Evolutionary conservation across 2,888 invertebrate genomes (phyloP).

Genomic region (Argynnis bischoffii): DNA sequence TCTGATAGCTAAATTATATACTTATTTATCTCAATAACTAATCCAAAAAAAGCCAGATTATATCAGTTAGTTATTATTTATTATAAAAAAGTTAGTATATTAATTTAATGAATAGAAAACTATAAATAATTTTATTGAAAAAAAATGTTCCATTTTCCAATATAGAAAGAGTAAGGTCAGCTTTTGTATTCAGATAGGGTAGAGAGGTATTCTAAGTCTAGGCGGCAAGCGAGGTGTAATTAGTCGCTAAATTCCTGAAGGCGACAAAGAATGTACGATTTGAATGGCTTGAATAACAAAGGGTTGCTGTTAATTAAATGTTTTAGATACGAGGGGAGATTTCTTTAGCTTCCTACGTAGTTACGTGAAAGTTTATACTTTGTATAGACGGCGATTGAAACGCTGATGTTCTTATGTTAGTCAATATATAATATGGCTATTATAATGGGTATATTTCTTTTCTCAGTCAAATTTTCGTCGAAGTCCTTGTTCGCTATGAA

Average conservation of each 20-base stretch:
- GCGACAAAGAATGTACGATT: conserved; percentile 38
- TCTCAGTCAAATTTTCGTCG: too few relatives aligned
- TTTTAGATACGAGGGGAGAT: conserved; percentile 53
- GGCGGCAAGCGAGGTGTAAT: conserved; percentile 29
- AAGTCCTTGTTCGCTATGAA: too few relatives aligned
- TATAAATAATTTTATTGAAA: neutral
- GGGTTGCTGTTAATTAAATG: conserved; percentile 60
- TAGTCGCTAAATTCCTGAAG: conserved; percentile 35
- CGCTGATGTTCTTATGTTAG: too few relatives aligned
- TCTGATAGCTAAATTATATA: too few relatives aligned
- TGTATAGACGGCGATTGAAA: too few relatives aligned
- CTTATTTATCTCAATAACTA: too few relatives aligned
- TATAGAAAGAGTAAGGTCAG: conserved; percentile 3
- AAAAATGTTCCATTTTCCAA: conserved; percentile 4
- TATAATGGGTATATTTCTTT: too few relatives aligned
- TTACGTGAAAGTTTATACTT: neutral
- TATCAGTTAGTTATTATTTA: too few relatives aligned
- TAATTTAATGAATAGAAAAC: too few relatives aligned
- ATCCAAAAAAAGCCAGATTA: too few relatives aligned
- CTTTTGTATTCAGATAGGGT: conserved; percentile 33
- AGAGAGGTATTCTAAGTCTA: conserved; percentile 18
- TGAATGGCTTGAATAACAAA: conserved; percentile 31
- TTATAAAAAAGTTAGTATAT: too few relatives aligned
- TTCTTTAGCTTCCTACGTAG: conserved; percentile 16
- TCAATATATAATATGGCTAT: too few relatives aligned